Percentiles rank a stretch among this genome's conserved stretches.
Evolutionary conservation across 1,140 invertebrate species (phyloP).

Genomic region (Dinothrombium tinctorium): DNA sequence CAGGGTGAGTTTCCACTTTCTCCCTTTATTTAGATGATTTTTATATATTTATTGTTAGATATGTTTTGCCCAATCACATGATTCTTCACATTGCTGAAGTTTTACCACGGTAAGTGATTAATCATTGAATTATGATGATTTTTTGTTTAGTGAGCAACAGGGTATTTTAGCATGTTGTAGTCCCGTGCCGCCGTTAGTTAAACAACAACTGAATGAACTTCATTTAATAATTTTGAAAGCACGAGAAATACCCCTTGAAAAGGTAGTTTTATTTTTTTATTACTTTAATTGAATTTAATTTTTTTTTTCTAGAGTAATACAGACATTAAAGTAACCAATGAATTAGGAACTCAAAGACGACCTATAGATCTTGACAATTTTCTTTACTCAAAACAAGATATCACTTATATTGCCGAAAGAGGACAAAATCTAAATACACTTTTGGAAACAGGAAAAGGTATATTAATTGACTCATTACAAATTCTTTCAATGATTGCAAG

Average conservation of each 20-base stretch:
- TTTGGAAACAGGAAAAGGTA: no score
- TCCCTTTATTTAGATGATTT: background rate
- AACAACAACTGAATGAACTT: constrained; percentile 43
- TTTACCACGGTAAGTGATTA: constrained; percentile 34
- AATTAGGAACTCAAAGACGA: no score
- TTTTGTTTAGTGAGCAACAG: constrained; percentile 45
- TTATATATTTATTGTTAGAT: constrained; percentile 2
- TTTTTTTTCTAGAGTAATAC: no score
- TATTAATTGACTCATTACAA: no score
- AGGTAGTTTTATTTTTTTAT: no score
- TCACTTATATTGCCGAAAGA: no score
- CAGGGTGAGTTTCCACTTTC: constrained; percentile 26
- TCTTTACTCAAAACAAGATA: no score
- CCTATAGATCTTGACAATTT: no score
- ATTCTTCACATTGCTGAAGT: constrained; percentile 37
- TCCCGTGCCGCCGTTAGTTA: constrained; percentile 65
- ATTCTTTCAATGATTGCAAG: no score
- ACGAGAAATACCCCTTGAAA: constrained; percentile 40
- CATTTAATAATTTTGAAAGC: constrained; percentile 51
- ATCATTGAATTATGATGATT: background rate
- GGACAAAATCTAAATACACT: no score
- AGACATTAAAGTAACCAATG: no score
- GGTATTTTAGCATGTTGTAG: constrained; percentile 81
- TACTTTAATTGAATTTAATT: no score
- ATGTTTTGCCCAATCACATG: constrained; percentile 5